Evolutionary conservation across 2,797 vertebrate species (phyloP), one percentile per base, ranked within the genome.

Genomic region (Eulemur rubriventer): DNA sequence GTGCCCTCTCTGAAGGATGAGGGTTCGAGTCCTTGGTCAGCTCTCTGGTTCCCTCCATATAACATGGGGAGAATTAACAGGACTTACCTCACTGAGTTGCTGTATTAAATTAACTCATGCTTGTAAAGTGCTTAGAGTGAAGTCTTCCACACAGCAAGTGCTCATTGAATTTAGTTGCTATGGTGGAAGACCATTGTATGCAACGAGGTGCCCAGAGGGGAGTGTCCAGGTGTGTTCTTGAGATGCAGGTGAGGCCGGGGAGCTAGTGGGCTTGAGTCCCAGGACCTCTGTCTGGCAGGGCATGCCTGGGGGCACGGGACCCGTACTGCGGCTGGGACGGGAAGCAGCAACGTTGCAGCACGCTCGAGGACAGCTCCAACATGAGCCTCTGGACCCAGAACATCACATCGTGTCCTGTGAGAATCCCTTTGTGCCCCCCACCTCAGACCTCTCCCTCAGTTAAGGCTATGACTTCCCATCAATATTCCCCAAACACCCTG

Each of bases 301-400:
- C 99, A 46, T 99, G 99, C 96, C 98, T 99, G 96, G 99, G 99
- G 96, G 99, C 99, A 7, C 99, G 99, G 98, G 99, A 99, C 97
- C 99, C 99, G 0, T 99, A 99, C 96, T 99, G 99, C 0, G 99
- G 99, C 98, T 99, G 99, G 99, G 99, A 99, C 96, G 98, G 98
- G 96, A 99, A 99, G 96, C 99, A 99, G 98, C 99, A 99, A 17
- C 98, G 98, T 43, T 99, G 99, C 98, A 99, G 99, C 97, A 99
- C 99, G 0, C 98, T 99, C 73, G 99, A 99, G 98, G 99, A 99
- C 98, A 99, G 99, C 97, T 99, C 99, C 98, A 99, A 99, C 98
- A 99, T 99, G 99, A 99, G 99, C 98, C 99, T 99, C 93, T 99
- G 99, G 99, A 99, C 98, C 92, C 99, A 99, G 98, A 99, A 99